phyloP scores from a whole-genome alignment of 1,140 invertebrate species.

The Tetramorium simillimum region DNA sequence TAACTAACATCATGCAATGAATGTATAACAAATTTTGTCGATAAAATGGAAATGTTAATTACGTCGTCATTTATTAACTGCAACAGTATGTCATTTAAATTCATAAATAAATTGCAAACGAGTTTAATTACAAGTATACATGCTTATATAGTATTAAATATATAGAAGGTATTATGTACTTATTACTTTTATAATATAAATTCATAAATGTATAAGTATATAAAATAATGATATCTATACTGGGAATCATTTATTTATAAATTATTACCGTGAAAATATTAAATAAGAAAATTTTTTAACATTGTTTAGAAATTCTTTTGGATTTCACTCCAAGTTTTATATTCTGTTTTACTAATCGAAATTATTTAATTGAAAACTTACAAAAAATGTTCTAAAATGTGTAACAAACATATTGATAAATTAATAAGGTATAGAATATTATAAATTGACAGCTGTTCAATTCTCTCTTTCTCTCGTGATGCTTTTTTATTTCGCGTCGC shows the following conservation, averaged over 20 bases:
- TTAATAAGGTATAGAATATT: neutral
- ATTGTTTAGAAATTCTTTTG: neutral
- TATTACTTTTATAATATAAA: neutral
- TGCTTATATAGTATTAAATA: neutral
- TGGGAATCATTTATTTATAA: neutral
- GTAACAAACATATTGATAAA: neutral
- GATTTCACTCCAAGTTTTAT: neutral
- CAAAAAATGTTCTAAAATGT: neutral
- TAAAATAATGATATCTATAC: neutral
- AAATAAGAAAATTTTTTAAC: neutral
- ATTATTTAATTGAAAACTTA: neutral
- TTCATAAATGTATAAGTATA: neutral
- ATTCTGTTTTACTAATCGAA: neutral
- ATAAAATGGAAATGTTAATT: slow-evolving; percentile 51
- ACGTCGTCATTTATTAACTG: neutral
- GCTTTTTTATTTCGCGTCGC: neutral
- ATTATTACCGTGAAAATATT: neutral
- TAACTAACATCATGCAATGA: slow-evolving; percentile 42
- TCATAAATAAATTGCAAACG: slow-evolving; percentile 44
- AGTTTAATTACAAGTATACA: neutral
- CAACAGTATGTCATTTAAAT: slow-evolving; percentile 54
- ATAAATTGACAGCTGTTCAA: neutral
- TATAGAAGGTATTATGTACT: neutral
- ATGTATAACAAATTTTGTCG: slow-evolving; percentile 47
- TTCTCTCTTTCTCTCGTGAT: neutral